phyloP scores from a whole-genome alignment of 2,797 vertebrate species.

The Labroides dimidiatus region DNA sequence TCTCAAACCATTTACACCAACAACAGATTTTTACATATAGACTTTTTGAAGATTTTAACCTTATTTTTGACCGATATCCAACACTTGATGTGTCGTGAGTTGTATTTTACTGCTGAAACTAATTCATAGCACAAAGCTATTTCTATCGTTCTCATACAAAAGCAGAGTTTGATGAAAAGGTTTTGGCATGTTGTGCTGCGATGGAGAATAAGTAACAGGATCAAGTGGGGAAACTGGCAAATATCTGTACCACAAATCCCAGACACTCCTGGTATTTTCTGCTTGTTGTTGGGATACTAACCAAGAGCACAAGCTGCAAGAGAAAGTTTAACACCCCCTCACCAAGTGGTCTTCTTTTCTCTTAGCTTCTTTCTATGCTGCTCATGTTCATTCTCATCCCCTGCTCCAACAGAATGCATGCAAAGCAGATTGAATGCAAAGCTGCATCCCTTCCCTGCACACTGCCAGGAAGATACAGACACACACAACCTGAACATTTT shows the following conservation, averaged over 20 bases:
- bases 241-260: constrained; percentile 36
- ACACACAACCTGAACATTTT: constrained; percentile 49
- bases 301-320: constrained; percentile 51
- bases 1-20: constrained; percentile 2
- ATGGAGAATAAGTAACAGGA: constrained; percentile 13
- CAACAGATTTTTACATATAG: not conserved
- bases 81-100: not conserved
- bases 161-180: not conserved
- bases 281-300: constrained; percentile 44
- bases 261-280: constrained; percentile 42
- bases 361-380: constrained; percentile 73
- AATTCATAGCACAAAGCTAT: not conserved
- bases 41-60: not conserved
- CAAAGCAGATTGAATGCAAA: constrained; percentile 71
- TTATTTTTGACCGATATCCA: not conserved
- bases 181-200: not conserved
- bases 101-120: not conserved
- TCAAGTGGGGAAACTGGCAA: constrained; percentile 28
- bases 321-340: constrained; percentile 68
- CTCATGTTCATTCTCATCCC: constrained; percentile 72
- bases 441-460: constrained; percentile 34
- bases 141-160: not conserved
- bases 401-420: constrained; percentile 65
- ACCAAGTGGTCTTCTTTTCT: constrained; percentile 67
- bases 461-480: constrained; percentile 34